Conservation (phyloP, 2,797 vertebrate species). For the Scolopax bukidnonensis region DNA sequence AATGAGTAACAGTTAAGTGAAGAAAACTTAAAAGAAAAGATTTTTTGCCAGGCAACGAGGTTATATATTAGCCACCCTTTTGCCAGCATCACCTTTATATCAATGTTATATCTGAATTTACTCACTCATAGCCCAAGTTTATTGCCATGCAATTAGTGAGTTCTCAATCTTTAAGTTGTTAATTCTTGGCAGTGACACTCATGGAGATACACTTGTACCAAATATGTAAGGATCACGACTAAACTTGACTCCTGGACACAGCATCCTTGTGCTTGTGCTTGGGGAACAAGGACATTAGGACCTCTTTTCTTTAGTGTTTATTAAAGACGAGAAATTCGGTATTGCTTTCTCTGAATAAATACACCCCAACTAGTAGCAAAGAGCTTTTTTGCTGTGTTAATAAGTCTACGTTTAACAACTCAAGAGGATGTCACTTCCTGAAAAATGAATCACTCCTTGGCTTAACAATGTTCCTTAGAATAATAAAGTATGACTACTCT, state of each 20-base stretch:
- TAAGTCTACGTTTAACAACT: background rate
- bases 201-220: background rate
- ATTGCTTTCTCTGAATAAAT: background rate
- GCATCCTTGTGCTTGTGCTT: background rate
- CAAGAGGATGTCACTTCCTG: background rate
- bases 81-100: conserved; percentile 21
- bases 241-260: background rate
- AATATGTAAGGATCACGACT: background rate
- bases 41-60: conserved; percentile 21
- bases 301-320: background rate
- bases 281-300: background rate
- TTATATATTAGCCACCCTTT: conserved; percentile 28
- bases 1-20: conserved; percentile 58
- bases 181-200: conserved; percentile 51
- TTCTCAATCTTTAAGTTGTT: conserved; percentile 52
- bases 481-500: background rate
- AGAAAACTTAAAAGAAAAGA: conserved; percentile 69
- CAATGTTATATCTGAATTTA: conserved; percentile 54
- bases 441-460: background rate
- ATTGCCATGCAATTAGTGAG: conserved; percentile 49
- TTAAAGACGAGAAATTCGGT: background rate
- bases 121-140: conserved; percentile 44
- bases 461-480: background rate
- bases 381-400: background rate
- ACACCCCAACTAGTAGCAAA: background rate